phyloP scores from a whole-genome alignment of 2,113 vertebrate species.

The Vidua chalybeata region DNA sequence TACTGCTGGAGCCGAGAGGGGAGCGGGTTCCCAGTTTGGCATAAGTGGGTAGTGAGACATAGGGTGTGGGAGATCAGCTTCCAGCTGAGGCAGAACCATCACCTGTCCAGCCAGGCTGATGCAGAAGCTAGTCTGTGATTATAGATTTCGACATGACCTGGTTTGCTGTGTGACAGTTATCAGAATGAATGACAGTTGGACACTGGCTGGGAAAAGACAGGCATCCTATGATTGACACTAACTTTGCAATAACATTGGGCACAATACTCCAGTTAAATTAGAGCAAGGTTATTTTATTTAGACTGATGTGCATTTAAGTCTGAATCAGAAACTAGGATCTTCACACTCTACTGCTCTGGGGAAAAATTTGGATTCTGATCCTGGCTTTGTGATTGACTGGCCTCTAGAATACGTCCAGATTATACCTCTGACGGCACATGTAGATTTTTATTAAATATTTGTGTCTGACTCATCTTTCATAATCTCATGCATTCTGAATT shows the following conservation, averaged over 20 bases:
- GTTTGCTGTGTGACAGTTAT: constrained; percentile 12
- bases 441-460: neutral
- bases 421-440: neutral
- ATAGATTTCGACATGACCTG: neutral
- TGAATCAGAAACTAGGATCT: neutral
- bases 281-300: constrained; percentile 26
- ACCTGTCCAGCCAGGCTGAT: neutral
- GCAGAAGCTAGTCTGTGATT: neutral
- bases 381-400: neutral
- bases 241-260: constrained; percentile 1
- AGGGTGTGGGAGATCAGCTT: neutral
- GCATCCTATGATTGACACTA: constrained; percentile 24
- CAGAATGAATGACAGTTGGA: constrained; percentile 36
- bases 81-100: neutral
- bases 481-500: neutral
- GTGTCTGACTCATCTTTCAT: neutral
- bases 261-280: constrained; percentile 8
- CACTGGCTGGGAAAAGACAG: neutral
- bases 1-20: neutral
- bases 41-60: neutral
- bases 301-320: neutral
- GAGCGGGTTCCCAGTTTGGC: neutral
- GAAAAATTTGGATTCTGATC: neutral
- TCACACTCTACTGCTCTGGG: neutral
- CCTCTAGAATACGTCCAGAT: neutral